Evolutionary conservation across 2,888 invertebrate species (phyloP).

Genomic region (Acheta domesticus): DNA sequence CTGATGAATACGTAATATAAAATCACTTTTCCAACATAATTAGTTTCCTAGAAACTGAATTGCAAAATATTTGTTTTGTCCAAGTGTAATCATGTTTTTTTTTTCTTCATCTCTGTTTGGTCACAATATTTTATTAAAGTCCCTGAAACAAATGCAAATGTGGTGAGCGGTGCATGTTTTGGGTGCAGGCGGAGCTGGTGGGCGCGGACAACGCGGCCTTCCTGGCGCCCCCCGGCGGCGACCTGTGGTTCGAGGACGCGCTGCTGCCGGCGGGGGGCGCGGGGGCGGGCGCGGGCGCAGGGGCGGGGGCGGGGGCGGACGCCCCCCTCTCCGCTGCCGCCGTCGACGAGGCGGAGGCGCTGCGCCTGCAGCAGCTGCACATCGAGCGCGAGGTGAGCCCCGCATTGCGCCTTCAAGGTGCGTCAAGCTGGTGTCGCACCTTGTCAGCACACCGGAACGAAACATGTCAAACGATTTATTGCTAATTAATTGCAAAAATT

Average conservation of each 20-base stretch:
- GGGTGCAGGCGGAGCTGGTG: background rate
- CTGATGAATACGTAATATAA: too few species aligned
- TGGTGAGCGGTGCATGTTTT: background rate
- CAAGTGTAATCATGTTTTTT: too few species aligned
- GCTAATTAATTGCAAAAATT: too few species aligned
- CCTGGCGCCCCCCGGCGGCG: background rate
- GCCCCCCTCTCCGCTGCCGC: conserved; percentile 42
- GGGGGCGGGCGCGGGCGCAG: conserved; percentile 27
- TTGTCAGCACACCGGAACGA: too few species aligned
- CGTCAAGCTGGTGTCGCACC: too few species aligned
- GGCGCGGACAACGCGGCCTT: background rate
- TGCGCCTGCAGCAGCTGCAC: conserved; percentile 59
- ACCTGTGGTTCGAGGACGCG: conserved; percentile 18
- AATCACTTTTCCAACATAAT: too few species aligned
- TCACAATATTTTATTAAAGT: too few species aligned
- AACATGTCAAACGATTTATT: too few species aligned
- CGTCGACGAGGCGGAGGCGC: conserved; percentile 57
- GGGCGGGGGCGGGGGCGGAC: conserved; percentile 43
- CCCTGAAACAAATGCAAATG: background rate
- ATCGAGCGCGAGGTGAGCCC: conserved; percentile 59
- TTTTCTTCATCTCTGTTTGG: too few species aligned
- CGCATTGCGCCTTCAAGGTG: too few species aligned
- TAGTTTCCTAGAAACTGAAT: too few species aligned
- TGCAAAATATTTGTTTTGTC: too few species aligned
- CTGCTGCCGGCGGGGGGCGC: conserved; percentile 30